Evolutionary conservation across 2,888 invertebrate genomes (phyloP), one percentile per base, ranked within the genome.

Genomic region (Gonocerus acuteangulatus): DNA sequence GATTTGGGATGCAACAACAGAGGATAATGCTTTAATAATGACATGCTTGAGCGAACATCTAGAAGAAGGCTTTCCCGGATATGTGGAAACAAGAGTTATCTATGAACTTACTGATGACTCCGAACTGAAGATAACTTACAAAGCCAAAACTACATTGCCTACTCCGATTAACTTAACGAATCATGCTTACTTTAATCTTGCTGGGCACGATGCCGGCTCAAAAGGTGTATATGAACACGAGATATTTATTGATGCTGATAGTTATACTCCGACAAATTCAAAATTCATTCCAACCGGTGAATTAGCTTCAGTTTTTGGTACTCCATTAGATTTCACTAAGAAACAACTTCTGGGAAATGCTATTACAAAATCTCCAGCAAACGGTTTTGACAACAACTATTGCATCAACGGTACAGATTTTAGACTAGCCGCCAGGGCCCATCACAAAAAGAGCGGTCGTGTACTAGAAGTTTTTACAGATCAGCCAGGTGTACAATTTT

Each of bases 401-500:
- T 45, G 45, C 23, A 27, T 56, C 16, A 45, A 56, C 18, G 45
- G 45, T 1, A 42, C 18, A 44, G 56, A 23, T 1, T 16, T 45
- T 16, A 44, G 45, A 32, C 27, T 56, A 19, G 42, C 23, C 16
- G 56, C 56, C 11, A 56, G 44, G 27, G 57, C 61, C 2, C 32
- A 22, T 11, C 60, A 66, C 16, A 47, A 58, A 11, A 44, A 23
- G 7, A 49, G 45, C 39, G 92, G 93, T 1, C 79, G 92, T 63
- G 81, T 80, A 49, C 71, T 95, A 57, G 88, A 90, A 72, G 80
- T 93, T 0, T 85, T 82, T 68, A 87, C 90, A 64, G 87, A 92
- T 72, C 91, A 94, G 72, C 93, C 92, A 0, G 94, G 93, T 0
- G 80, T 95, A 62, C 94, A 95, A 73, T 86, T 95, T 70, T 95